Evolutionary conservation across 2,888 invertebrate genomes (phyloP).

Genomic region (Meloe dianella): DNA sequence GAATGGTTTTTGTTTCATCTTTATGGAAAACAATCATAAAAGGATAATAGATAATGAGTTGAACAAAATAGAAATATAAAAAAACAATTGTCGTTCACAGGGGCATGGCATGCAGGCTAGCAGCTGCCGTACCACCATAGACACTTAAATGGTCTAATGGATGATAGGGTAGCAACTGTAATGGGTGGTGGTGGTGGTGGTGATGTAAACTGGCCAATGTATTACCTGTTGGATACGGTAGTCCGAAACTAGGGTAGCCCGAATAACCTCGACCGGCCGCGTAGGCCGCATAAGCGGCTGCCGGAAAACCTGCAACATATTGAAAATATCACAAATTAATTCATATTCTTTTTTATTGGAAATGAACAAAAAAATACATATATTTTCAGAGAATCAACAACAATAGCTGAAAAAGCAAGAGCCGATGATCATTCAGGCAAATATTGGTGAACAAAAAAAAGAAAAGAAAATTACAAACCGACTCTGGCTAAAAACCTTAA

Average conservation of each 20-base stretch:
- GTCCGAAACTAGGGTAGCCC: constrained; percentile 97
- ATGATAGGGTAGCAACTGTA: constrained; percentile 66
- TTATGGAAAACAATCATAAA: constrained; percentile 13
- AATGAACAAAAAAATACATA: too few relatives aligned
- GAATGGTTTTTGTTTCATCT: constrained; percentile 14
- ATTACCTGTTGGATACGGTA: constrained; percentile 98
- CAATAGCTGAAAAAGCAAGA: background rate
- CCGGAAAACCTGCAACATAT: constrained; percentile 82
- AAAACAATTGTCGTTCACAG: constrained; percentile 68
- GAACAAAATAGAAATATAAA: background rate
- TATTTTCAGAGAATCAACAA: background rate
- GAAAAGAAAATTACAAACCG: background rate
- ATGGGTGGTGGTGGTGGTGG: constrained; percentile 65
- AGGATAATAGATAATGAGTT: background rate
- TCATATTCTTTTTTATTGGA: background rate
- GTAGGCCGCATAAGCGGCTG: constrained; percentile 93
- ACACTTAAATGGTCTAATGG: constrained; percentile 70
- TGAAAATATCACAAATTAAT: constrained; percentile 48
- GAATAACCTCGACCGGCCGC: constrained; percentile 96
- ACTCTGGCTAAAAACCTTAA: background rate
- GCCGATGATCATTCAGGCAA: background rate
- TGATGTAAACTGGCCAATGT: constrained; percentile 81
- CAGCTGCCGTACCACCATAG: constrained; percentile 62
- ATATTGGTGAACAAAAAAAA: background rate
- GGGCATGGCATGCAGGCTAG: constrained; percentile 78